Evolutionary conservation across 2,888 invertebrate species (phyloP), one percentile per base, ranked within the genome.

Genomic region (Gymnocheta viridis): DNA sequence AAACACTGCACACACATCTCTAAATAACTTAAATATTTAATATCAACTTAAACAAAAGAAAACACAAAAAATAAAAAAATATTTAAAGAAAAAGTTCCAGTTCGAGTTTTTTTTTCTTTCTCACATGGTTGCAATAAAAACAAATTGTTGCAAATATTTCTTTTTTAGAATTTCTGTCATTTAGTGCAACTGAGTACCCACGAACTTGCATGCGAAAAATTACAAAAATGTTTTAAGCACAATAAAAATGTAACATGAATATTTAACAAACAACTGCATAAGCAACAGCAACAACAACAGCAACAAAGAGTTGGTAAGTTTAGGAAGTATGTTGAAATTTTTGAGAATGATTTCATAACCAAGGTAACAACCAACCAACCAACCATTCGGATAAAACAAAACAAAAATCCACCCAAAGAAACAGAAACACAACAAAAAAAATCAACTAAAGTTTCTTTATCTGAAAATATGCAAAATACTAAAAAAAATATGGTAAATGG

Each of bases 291-390:
- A 41, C 22, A 70, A 74, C 17, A 22, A 64, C 17, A 38, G 4
- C 17, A 38, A 47, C 17, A 29, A 67, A 60, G 47, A 27, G 4
- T 69, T 80, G 47, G 22, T 58, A 58, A 73, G 49, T 66, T 72
- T 66, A 27, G 80, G 58, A 80, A 73, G 56, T 66, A 80, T 73
- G 72, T 73, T 58, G 24, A 58, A 38, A 66, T 58, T 58, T 80
- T 66, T 51, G 27, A 58, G 58, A 82, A 76, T 29, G 29, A 82
- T 76, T 69, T 82, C 76, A 69, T 56, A 76, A 56, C 56, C 69
- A 82, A 82, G 81, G 74, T 69, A 82, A n/a, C n/a, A n/a, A n/a
- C n/a, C n/a, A n/a, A n/a, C n/a, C n/a, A n/a, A n/a, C n/a, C n/a
- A n/a, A 81, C 49, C 67, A 56, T 70, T 70, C 54, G 17, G 19